These are phyloP conservation scores for Melolontha melolontha DNA, from an alignment of 2,888 invertebrate genomes.

Conservation along the genomic window DNA sequence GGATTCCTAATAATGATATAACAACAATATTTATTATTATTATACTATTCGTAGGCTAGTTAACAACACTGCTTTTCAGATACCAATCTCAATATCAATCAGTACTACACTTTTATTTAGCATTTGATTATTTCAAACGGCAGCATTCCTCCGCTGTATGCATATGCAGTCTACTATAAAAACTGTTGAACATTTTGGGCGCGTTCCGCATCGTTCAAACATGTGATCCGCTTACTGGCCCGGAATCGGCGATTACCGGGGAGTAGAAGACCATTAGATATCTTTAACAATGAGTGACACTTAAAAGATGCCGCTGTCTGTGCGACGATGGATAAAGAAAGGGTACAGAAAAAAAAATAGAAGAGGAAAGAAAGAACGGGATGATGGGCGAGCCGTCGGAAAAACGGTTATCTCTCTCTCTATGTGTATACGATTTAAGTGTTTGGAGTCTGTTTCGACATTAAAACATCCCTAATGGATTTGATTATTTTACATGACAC, in stretches of 20 bases:
- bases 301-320: constrained; percentile 49
- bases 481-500: constrained; percentile 27
- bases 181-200: not conserved
- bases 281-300: constrained; percentile 53
- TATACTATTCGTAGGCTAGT: no score
- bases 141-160: no score
- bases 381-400: not conserved
- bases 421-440: constrained; percentile 19
- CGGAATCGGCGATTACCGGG: constrained; percentile 33
- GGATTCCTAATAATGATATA: no score
- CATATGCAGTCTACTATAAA: no score
- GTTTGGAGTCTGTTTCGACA: constrained; percentile 28
- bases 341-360: constrained; percentile 8
- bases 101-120: no score
- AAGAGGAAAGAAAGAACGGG: not conserved
- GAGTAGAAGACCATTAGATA: constrained; percentile 42
- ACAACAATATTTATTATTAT: no score
- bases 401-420: no score
- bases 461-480: constrained; percentile 27
- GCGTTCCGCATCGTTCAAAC: constrained; percentile 21
- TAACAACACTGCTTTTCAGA: no score
- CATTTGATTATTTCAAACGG: no score
- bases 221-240: constrained; percentile 39
- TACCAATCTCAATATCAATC: no score
- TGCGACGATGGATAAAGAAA: constrained; percentile 40